A percentile compares a stretch with the other conserved stretches of the same genome.
phyloP scores from a whole-genome alignment of 2,888 invertebrate species.

The Saturnia pavonia region DNA sequence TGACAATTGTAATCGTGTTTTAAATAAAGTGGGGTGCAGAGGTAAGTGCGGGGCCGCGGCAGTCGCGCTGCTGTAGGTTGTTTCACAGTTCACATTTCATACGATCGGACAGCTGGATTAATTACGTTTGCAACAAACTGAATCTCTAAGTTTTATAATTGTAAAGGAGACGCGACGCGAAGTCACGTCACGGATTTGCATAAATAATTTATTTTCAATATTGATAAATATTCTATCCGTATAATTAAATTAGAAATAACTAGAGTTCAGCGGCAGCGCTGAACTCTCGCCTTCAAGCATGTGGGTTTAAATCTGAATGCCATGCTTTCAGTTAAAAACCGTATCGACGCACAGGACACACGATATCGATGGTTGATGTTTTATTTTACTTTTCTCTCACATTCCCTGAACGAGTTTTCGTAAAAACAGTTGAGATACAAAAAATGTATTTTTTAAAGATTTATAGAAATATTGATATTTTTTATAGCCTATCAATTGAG shows the following conservation, averaged over 20 bases:
- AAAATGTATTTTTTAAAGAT: too few relatives aligned
- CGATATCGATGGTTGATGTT: too few relatives aligned
- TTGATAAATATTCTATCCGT: slow-evolving; percentile 1
- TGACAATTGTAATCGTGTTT: neutral
- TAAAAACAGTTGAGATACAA: too few relatives aligned
- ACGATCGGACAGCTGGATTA: slow-evolving; percentile 2
- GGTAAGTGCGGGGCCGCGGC: too few relatives aligned
- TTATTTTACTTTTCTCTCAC: too few relatives aligned
- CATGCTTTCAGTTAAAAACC: too few relatives aligned
- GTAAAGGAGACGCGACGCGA: neutral
- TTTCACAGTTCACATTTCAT: neutral
- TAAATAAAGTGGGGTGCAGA: neutral
- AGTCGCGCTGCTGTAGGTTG: neutral
- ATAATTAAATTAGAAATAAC: neutral
- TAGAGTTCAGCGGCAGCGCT: neutral
- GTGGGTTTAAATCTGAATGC: neutral
- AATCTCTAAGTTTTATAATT: neutral
- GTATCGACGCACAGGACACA: too few relatives aligned
- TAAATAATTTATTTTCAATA: slow-evolving; percentile 4
- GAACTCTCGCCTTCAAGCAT: neutral
- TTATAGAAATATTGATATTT: too few relatives aligned
- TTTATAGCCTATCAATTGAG: too few relatives aligned
- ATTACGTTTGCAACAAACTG: slow-evolving; percentile 1
- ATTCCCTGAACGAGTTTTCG: too few relatives aligned
- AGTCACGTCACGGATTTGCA: neutral